phyloP scores from a whole-genome alignment of 2,113 vertebrate species.

The Gasterosteus nipponicus region DNA sequence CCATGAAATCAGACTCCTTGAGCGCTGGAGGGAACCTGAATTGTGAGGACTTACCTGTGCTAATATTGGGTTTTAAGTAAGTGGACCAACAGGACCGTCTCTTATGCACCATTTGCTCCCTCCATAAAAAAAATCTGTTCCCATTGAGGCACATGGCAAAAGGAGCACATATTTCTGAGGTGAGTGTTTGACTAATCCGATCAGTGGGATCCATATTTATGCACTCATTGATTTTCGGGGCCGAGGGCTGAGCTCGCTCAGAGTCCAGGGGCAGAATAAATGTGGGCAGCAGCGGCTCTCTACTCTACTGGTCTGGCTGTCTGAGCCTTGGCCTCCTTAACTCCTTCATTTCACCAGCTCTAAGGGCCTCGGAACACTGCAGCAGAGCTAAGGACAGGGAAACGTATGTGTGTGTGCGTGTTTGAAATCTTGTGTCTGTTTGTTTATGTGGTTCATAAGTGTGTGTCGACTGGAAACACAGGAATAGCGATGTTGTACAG shows the following conservation, averaged over 20 bases:
- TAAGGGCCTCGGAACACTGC: slow-evolving; percentile 12
- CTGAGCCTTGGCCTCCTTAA: slow-evolving; percentile 6
- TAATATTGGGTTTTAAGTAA: background rate
- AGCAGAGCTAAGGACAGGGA: slow-evolving; percentile 16
- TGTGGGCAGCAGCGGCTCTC: slow-evolving; percentile 30
- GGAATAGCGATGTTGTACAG: background rate
- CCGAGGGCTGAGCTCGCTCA: slow-evolving; percentile 13
- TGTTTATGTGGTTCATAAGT: slow-evolving; percentile 1
- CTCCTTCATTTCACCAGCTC: slow-evolving; percentile 33
- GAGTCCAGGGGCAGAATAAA: slow-evolving; percentile 55
- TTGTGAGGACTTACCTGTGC: background rate
- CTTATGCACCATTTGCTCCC: background rate
- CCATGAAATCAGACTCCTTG: background rate
- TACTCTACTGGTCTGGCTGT: slow-evolving; percentile 33
- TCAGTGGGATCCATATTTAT: slow-evolving; percentile 34
- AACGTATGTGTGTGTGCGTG: background rate
- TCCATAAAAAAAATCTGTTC: slow-evolving; percentile 2
- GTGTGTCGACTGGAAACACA: slow-evolving; percentile 2
- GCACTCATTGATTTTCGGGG: slow-evolving; percentile 43
- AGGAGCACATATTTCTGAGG: slow-evolving; percentile 30
- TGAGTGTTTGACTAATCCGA: slow-evolving; percentile 51
- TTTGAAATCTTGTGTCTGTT: background rate
- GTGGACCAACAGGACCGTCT: slow-evolving; percentile 10
- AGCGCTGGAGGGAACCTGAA: background rate
- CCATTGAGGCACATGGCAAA: slow-evolving; percentile 3